Evolutionary conservation across 2,797 vertebrate species (phyloP).

Genomic region (Galaxias olidus): DNA sequence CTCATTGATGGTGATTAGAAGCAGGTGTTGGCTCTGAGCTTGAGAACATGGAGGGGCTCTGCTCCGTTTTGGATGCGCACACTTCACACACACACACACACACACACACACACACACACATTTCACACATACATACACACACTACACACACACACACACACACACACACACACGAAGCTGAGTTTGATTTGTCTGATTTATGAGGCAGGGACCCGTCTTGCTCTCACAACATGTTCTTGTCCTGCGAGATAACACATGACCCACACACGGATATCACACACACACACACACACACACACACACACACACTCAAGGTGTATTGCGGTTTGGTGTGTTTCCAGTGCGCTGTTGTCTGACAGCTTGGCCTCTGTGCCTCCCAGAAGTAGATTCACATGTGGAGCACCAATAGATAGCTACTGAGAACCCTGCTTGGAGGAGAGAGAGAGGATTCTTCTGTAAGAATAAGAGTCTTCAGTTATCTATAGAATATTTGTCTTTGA

Average conservation of each 20-base stretch:
- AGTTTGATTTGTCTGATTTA: constrained; percentile 71
- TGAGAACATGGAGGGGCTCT: constrained; percentile 23
- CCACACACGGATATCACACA: constrained; percentile 13
- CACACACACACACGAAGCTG: not conserved
- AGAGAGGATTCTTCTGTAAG: too few relatives aligned
- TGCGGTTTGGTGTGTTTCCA: too few relatives aligned
- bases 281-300: constrained; percentile 18
- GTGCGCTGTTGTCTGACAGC: too few relatives aligned
- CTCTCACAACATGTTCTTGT: constrained; percentile 64
- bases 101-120: not conserved
- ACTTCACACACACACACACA: not conserved
- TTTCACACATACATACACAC: not conserved
- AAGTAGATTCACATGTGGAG: too few relatives aligned
- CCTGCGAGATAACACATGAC: constrained; percentile 60
- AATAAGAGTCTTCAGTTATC: too few relatives aligned
- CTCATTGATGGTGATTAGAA: constrained; percentile 74
- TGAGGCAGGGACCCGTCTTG: constrained; percentile 56
- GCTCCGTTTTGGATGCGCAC: not conserved
- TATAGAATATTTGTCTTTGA: too few relatives aligned
- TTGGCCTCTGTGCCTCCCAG: too few relatives aligned
- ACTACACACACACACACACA: not conserved
- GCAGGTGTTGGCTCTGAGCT: constrained; percentile 72
- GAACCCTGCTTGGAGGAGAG: too few relatives aligned
- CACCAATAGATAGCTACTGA: too few relatives aligned
- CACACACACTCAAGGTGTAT: constrained; percentile 6